phyloP scores from a whole-genome alignment of 2,113 vertebrate genomes.

The Hymenochirus boettgeri region DNA sequence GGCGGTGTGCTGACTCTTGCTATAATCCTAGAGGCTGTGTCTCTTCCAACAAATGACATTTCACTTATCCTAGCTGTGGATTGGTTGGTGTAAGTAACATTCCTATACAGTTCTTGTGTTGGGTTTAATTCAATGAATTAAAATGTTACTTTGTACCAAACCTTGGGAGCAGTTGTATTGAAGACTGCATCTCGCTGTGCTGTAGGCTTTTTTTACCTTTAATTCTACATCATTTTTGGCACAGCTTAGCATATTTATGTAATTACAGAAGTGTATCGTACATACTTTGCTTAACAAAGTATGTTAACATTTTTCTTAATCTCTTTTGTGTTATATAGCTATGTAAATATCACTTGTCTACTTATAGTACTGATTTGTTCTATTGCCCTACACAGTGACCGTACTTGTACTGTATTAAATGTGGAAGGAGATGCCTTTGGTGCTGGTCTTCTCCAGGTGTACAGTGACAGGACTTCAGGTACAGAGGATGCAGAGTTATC shows the following conservation, averaged over 20 bases:
- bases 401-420: constrained; percentile 82
- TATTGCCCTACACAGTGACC: constrained; percentile 61
- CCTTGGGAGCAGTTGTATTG: too few species aligned
- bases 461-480: constrained; percentile 51
- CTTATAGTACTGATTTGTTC: background rate
- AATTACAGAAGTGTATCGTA: too few species aligned
- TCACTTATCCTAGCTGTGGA: constrained; percentile 86
- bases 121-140: too few species aligned
- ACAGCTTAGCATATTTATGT: too few species aligned
- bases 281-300: too few species aligned
- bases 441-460: constrained; percentile 76
- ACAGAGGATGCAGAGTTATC: constrained; percentile 45
- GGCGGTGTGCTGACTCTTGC: constrained; percentile 81
- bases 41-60: constrained; percentile 75
- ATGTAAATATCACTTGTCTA: background rate
- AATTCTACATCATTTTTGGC: too few species aligned
- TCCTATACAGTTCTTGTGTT: background rate
- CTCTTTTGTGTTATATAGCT: too few species aligned
- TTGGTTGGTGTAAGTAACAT: constrained; percentile 82
- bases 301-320: too few species aligned
- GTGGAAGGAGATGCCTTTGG: constrained; percentile 85
- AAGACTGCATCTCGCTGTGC: too few species aligned
- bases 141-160: too few species aligned
- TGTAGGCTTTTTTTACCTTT: too few species aligned
- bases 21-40: constrained; percentile 81